Percentiles rank a stretch among this genome's conserved stretches.
These are phyloP conservation scores for Chaenodraco wilsoni DNA, from an alignment of 2,797 vertebrate genomes.

Conservation along the genomic window DNA sequence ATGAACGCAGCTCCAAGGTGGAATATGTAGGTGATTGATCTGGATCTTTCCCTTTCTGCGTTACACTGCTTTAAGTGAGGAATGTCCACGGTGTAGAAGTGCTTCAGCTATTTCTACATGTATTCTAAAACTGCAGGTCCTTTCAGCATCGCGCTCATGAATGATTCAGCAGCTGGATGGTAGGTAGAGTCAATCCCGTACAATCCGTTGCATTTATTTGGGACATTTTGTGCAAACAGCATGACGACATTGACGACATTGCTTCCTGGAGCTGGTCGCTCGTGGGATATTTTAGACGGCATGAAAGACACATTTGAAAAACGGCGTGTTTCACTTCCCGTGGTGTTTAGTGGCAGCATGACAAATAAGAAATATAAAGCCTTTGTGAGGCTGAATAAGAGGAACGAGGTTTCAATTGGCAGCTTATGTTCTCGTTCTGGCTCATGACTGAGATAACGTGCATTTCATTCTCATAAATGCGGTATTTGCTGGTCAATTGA, in stretches of 20 bases:
- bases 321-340: constrained; percentile 29
- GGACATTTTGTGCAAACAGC: constrained; percentile 23
- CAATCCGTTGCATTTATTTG: constrained; percentile 47
- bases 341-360: constrained; percentile 38
- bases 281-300: constrained; percentile 37
- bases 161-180: constrained; percentile 62
- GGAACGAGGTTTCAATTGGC: constrained; percentile 68
- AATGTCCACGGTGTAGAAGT: constrained; percentile 15
- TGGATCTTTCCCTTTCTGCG: constrained; percentile 7
- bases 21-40: constrained; percentile 17
- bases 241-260: constrained; percentile 18
- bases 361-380: constrained; percentile 60
- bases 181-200: constrained; percentile 22
- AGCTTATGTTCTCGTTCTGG: constrained; percentile 71
- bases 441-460: constrained; percentile 72
- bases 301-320: constrained; percentile 21
- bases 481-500: constrained; percentile 61
- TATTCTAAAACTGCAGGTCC: constrained; percentile 43
- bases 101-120: constrained; percentile 57
- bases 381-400: constrained; percentile 63
- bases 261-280: constrained; percentile 30
- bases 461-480: constrained; percentile 70
- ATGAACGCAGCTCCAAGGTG: constrained; percentile 14
- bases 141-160: constrained; percentile 47
- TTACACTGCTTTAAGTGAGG: constrained; percentile 8